These are phyloP conservation scores for Drosophila neocordata DNA, from an alignment of 1,140 invertebrate genomes.

Conservation along the genomic window DNA sequence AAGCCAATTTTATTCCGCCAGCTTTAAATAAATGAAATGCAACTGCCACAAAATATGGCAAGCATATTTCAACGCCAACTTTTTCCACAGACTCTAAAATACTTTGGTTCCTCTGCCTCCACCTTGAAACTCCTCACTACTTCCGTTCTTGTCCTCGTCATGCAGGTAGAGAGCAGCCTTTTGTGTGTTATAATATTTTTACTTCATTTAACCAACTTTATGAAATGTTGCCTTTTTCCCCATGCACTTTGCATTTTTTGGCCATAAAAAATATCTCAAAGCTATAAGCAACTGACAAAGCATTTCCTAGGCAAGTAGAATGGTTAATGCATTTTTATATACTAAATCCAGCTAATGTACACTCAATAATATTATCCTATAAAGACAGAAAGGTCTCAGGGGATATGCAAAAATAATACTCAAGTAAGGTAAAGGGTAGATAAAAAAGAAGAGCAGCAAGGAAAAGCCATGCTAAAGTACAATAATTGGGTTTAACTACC, in stretches of 20 bases:
- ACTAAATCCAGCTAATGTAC: constrained; percentile 72
- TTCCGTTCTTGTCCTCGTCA: not conserved
- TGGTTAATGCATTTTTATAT: constrained; percentile 52
- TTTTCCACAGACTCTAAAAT: not conserved
- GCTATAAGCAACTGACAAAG: constrained; percentile 47
- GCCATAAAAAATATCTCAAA: constrained; percentile 29
- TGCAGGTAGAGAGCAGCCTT: constrained; percentile 22
- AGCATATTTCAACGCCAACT: constrained; percentile 17
- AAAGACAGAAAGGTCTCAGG: constrained; percentile 35
- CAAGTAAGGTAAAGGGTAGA: constrained; percentile 36
- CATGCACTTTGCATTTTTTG: constrained; percentile 63
- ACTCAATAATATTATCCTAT: constrained; percentile 56
- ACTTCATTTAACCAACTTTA: constrained; percentile 68
- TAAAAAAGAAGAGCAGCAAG: constrained; percentile 14
- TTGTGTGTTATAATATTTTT: constrained; percentile 73
- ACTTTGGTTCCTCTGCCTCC: not conserved
- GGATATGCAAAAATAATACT: constrained; percentile 26
- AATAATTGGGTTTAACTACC: not conserved
- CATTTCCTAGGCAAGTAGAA: constrained; percentile 26
- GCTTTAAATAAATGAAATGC: constrained; percentile 71
- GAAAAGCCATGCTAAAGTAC: not conserved
- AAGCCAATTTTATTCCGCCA: constrained; percentile 64
- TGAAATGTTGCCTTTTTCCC: constrained; percentile 55
- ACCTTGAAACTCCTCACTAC: not conserved
- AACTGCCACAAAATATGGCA: constrained; percentile 48